Conservation (phyloP, 1,140 invertebrate species). For the Luehdorfia chinensis region DNA sequence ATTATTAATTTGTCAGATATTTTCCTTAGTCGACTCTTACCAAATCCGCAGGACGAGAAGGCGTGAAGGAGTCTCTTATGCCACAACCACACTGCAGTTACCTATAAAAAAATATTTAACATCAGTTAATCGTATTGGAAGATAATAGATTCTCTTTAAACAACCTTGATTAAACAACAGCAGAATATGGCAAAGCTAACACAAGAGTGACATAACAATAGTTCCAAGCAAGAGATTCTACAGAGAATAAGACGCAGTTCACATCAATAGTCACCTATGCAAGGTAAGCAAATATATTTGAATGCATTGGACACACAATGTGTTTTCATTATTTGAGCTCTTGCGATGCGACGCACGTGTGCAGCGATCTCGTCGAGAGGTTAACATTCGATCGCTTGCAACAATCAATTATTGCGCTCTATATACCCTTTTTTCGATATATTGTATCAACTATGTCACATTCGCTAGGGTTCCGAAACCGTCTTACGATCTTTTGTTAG, state of each 20-base stretch:
- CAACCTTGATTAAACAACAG: no score
- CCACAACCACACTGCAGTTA: no score
- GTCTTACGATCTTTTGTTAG: background rate
- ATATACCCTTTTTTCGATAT: slow-evolving; percentile 34
- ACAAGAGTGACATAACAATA: slow-evolving; percentile 6
- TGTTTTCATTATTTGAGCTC: slow-evolving; percentile 26
- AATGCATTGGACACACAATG: slow-evolving; percentile 50
- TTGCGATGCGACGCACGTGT: slow-evolving; percentile 42
- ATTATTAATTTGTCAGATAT: no score
- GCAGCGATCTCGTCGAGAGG: slow-evolving; percentile 22
- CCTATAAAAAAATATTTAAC: no score
- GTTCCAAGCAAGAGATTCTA: slow-evolving; percentile 21
- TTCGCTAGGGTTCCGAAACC: background rate
- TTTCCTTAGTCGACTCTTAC: no score
- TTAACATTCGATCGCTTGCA: slow-evolving; percentile 16
- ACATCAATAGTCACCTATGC: no score
- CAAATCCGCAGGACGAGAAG: no score
- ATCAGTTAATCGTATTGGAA: no score
- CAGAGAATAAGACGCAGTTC: slow-evolving; percentile 30
- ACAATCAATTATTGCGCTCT: slow-evolving; percentile 47
- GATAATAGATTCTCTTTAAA: no score
- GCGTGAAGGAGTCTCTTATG: no score
- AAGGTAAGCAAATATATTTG: slow-evolving; percentile 52
- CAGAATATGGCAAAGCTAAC: no score
- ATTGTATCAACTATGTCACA: background rate